Evolutionary conservation across 1,140 invertebrate genomes (phyloP), one percentile per base, ranked within the genome.

Genomic region (Zeugodacus cucurbitae): DNA sequence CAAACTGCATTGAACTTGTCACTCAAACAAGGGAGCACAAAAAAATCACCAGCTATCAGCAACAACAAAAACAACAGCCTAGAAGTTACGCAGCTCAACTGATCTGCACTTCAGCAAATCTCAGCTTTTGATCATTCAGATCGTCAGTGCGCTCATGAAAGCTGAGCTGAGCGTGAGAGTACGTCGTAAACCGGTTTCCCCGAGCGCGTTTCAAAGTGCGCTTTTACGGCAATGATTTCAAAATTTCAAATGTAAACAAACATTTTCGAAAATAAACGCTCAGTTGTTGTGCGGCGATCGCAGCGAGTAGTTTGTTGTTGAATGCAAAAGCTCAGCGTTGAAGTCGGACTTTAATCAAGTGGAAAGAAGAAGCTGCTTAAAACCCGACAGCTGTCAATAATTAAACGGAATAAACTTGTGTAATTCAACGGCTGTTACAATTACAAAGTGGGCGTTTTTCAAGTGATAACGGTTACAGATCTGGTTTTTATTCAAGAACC

Each of bases 171-270:
- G 2, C 17, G 37, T 48, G 41, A 44, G 26, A n/a, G n/a, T n/a
- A n/a, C n/a, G n/a, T n/a, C 34, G 41, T 48, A 82, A 82, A 82
- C 74, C 74, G 41, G 74, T 82, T 82, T 74, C 41, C 8, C 62
- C 62, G 17, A 67, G 14, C 48, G 48, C 48, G 48, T 14, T 20
- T 5, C 74, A 82, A 82, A 48, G 41, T 82, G 34, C 37, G 37
- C 74, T 82, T 82, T 22, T 82, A 26, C 37, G n/a, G 34, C 44
- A 82, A 22, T 26, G 41, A 82, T 48, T 82, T 82, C 14, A 82
- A 82, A 82, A 26, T 44, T 20, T 82, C 37, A 87, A 64, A 87
- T 87, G 86, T 87, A 87, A 87, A 87, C 86, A 87, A 87, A 87
- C 86, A 59, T 58, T 59, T 87, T 87, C 59, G 57, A 64, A 34